Percentiles rank a stretch among this genome's conserved stretches.
These are phyloP conservation scores for Galerucella calmariensis DNA, from an alignment of 2,888 invertebrate species.

Conservation along the genomic window DNA sequence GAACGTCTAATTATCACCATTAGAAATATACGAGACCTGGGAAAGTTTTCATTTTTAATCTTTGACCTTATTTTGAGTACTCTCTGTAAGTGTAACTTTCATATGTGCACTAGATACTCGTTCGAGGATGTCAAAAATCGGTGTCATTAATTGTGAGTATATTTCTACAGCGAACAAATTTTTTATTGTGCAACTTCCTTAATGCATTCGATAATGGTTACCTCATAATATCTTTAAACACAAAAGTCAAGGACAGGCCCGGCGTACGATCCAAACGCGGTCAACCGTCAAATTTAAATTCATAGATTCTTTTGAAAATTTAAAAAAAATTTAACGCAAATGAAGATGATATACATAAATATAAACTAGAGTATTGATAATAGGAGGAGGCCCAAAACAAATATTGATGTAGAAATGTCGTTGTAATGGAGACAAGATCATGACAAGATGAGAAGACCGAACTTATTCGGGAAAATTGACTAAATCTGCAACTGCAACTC, in stretches of 20 bases:
- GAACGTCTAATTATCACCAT: not conserved
- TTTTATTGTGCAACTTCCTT: conserved; percentile 12
- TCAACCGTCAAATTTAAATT: not conserved
- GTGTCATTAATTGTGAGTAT: conserved; percentile 21
- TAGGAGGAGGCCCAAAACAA: too few species aligned
- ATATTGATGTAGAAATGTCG: too few species aligned
- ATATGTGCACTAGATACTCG: conserved; percentile 30
- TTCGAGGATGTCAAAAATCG: conserved; percentile 27
- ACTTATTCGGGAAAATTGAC: too few species aligned
- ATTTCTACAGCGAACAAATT: conserved; percentile 25
- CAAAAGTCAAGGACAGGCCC: conserved; percentile 12
- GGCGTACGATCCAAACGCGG: not conserved
- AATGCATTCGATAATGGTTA: conserved; percentile 13
- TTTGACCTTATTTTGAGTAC: conserved; percentile 33
- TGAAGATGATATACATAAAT: too few species aligned
- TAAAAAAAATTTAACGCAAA: too few species aligned
- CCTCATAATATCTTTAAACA: not conserved
- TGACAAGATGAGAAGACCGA: too few species aligned
- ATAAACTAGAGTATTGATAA: too few species aligned
- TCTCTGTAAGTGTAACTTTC: conserved; percentile 24
- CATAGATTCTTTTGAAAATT: too few species aligned
- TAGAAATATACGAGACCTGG: conserved; percentile 11
- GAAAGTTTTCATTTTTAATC: conserved; percentile 31
- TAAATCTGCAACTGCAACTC: too few species aligned
- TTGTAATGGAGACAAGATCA: too few species aligned